Base-by-base conservation (phyloP, 1,140 invertebrate species). In the Aphidius gifuensis region DNA sequence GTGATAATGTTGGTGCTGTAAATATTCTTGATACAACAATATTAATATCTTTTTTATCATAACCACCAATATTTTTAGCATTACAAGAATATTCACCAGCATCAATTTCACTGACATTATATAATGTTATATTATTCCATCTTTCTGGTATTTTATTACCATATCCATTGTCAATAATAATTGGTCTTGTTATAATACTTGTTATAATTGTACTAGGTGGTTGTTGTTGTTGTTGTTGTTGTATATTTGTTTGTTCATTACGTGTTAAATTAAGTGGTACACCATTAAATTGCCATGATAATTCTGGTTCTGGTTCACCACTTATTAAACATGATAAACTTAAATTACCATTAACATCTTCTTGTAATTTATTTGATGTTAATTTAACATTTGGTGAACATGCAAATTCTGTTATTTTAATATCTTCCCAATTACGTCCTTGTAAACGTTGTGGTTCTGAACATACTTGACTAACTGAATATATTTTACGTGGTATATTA, bases 201-300 rank as follows among this genome's bases (percentile, higher is more conserved):
- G 38, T 43, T 3, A 54, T 55, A 54, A 62, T 64, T 0, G 58
- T 66, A 0, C 65, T 65, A 7, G 60, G 45, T 4, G 60, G 45
- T 4, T 70, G 68, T 0, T 40, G 3, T 23, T 69, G 68, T 5
- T 70, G 21, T 44, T 42, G 58, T 38, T 38, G 47, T 47, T 58
- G 47, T 51, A 45, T 16, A 51, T 54, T n/a, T 54, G 39, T 45
- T 16, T 66, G 53, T 9, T 66, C 64, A 9, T 46, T 72, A 9
- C 80, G 80, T 42, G 78, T 83, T 3, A 77, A 78, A 40, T 83
- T 84, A 0, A 77, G 82, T 73, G 71, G 83, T 60, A 85, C 83
- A 0, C 92, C 91, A 70, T 93, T 90, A 50, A 91, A 83, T 23
- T 92, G 83, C 93, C 93, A 96, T 66, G 85, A 87, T 6, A 93